Percentiles rank a stretch among this genome's conserved stretches.
Conservation (phyloP, 2,113 vertebrate genomes). For the Nycticebus coucang region DNA sequence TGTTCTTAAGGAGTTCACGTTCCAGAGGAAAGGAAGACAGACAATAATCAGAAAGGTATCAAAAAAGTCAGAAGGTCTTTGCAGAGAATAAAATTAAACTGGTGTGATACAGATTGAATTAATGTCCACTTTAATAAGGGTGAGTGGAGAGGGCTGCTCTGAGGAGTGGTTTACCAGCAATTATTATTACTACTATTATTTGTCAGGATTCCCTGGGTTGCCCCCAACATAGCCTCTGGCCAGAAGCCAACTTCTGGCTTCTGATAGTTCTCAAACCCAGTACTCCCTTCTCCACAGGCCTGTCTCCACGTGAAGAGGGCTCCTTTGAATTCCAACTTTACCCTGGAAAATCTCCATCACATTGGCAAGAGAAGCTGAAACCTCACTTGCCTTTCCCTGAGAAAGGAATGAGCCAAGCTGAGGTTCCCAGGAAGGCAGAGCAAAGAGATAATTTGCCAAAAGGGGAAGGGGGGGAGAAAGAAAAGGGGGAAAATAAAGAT, state of each 20-base stretch:
- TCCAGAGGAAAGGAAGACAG: neutral
- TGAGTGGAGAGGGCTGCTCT: neutral
- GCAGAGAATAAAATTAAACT: neutral
- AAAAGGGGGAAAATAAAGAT: neutral
- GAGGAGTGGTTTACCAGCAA: neutral
- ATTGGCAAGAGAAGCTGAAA: constrained; percentile 44
- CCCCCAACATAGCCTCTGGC: neutral
- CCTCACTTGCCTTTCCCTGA: neutral
- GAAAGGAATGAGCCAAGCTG: constrained; percentile 9
- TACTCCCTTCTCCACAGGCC: neutral
- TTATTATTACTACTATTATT: neutral
- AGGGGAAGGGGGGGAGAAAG: neutral
- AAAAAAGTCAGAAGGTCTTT: neutral
- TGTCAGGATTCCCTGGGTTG: neutral
- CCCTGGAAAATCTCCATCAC: constrained; percentile 7
- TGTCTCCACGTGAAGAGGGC: neutral
- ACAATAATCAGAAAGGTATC: neutral
- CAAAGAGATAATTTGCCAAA: constrained; percentile 28
- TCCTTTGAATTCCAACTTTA: constrained; percentile 12
- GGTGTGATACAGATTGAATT: neutral
- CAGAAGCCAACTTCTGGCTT: neutral
- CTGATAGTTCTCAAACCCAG: neutral
- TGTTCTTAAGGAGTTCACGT: neutral
- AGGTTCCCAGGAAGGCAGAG: constrained; percentile 24
- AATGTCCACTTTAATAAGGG: neutral